These are phyloP conservation scores for Drosophila elegans DNA, from an alignment of 1,140 invertebrate species.

Conservation along the genomic window DNA sequence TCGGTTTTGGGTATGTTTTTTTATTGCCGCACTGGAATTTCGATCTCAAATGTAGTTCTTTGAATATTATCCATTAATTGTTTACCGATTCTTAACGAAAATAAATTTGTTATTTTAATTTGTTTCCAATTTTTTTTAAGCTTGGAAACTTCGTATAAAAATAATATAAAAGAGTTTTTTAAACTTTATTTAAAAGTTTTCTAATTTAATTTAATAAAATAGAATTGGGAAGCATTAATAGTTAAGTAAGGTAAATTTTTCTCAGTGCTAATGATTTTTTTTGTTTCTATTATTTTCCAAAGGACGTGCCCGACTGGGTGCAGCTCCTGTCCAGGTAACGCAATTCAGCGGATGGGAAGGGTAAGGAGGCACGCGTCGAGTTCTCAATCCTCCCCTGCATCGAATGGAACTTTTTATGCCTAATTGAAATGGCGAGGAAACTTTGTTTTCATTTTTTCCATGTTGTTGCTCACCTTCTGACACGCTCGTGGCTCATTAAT, in stretches of 20 bases:
- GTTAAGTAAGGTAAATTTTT: slow-evolving; percentile 17
- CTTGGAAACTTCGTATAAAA: no score
- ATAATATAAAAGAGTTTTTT: no score
- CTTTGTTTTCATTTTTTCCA: slow-evolving; percentile 43
- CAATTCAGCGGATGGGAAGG: slow-evolving; percentile 2
- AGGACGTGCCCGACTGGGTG: slow-evolving; percentile 78
- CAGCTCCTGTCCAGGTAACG: slow-evolving; percentile 58
- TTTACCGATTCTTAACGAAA: no score
- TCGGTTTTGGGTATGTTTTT: slow-evolving; percentile 26
- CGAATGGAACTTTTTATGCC: slow-evolving; percentile 66
- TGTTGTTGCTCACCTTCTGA: slow-evolving; percentile 63
- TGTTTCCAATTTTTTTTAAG: not conserved
- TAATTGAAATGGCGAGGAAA: slow-evolving; percentile 76
- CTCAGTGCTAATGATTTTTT: slow-evolving; percentile 12
- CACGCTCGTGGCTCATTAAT: slow-evolving; percentile 79
- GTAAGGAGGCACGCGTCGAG: slow-evolving; percentile 57
- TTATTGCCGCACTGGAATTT: slow-evolving; percentile 37
- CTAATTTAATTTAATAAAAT: no score
- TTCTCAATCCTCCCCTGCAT: slow-evolving; percentile 62
- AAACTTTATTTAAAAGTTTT: no score
- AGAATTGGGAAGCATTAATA: no score
- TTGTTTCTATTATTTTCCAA: slow-evolving; percentile 52
- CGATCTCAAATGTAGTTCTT: not conserved
- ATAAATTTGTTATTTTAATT: not conserved
- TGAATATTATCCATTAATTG: not conserved